phyloP scores from a whole-genome alignment of 2,888 invertebrate species.

The Amitus sp. region DNA sequence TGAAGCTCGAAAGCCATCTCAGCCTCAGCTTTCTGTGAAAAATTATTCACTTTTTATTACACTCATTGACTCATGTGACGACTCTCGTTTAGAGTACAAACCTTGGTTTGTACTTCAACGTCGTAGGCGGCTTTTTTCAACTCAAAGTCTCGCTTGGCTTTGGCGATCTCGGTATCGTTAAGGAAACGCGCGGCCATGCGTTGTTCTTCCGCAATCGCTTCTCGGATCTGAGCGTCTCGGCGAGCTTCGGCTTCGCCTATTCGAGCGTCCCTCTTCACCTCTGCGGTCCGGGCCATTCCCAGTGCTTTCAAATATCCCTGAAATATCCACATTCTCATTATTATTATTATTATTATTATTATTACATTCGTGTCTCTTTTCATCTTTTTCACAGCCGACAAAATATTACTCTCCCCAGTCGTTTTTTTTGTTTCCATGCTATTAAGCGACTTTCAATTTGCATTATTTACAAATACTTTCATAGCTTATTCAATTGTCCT shows the following conservation, averaged over 20 bases:
- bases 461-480: too few species aligned
- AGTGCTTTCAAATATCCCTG: constrained; percentile 93
- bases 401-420: too few species aligned
- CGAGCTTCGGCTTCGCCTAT: constrained; percentile 98
- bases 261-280: constrained; percentile 94
- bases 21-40: constrained; percentile 81
- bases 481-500: too few species aligned
- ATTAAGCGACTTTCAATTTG: too few species aligned
- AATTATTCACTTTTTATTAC: constrained; percentile 9
- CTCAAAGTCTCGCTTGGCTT: constrained; percentile 96
- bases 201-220: constrained; percentile 96
- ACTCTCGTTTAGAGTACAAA: too few species aligned
- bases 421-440: too few species aligned
- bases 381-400: too few species aligned
- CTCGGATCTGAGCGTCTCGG: constrained; percentile 90
- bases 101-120: constrained; percentile 94
- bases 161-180: constrained; percentile 97
- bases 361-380: too few species aligned
- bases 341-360: too few species aligned
- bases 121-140: constrained; percentile 97
- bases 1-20: constrained; percentile 93
- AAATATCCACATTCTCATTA: too few species aligned
- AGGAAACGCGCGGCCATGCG: constrained; percentile 93
- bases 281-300: constrained; percentile 94
- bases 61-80: too few species aligned